Percentiles rank a stretch among this genome's conserved stretches.
Conservation (phyloP, 2,113 vertebrate species). For the Lophotis ruficrista region DNA sequence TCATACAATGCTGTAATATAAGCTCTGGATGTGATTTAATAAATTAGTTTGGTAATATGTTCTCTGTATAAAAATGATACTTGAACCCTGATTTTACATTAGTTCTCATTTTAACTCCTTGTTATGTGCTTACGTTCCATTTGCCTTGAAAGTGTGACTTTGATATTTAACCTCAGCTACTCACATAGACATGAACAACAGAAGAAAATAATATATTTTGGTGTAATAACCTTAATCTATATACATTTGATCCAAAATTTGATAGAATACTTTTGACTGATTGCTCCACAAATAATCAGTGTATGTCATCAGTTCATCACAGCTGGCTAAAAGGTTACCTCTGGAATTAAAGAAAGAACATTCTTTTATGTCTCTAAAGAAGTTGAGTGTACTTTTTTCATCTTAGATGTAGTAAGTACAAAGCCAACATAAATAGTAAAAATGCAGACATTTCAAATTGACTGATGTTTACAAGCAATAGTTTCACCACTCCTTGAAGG, state of each 20-base stretch:
- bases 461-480: neutral
- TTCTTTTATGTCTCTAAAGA: neutral
- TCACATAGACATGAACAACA: neutral
- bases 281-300: neutral
- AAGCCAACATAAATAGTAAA: neutral
- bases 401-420: neutral
- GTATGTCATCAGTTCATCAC: neutral
- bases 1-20: neutral
- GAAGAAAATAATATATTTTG: neutral
- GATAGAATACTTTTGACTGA: neutral
- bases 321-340: neutral
- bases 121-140: neutral
- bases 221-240: neutral
- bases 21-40: neutral
- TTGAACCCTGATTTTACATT: neutral
- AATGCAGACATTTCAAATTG: neutral
- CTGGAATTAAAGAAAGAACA: neutral
- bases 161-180: neutral
- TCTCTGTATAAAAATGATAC: neutral
- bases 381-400: neutral
- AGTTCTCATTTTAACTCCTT: neutral
- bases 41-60: neutral
- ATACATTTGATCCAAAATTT: neutral
- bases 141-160: neutral
- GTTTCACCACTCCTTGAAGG: slow-evolving; percentile 21